Conservation (phyloP, 2,888 invertebrate species). For the Rutpela maculata region DNA sequence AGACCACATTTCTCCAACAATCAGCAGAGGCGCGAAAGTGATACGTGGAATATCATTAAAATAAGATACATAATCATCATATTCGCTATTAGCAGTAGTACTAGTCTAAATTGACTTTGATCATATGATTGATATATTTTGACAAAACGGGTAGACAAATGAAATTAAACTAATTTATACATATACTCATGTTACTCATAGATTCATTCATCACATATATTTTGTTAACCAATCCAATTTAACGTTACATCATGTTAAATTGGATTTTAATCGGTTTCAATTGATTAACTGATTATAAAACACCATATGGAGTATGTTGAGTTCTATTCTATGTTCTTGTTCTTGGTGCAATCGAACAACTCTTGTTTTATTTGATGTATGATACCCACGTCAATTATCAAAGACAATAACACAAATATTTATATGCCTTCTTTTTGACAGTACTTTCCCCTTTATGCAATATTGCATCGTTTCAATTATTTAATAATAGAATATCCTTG, state of each 20-base stretch:
- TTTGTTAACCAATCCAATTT: neutral
- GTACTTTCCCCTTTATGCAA: constrained; percentile 10
- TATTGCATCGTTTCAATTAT: constrained; percentile 9
- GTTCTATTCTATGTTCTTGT: neutral
- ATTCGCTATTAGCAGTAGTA: no score
- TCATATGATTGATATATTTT: no score
- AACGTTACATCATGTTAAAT: neutral
- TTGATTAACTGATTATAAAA: neutral
- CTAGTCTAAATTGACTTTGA: no score
- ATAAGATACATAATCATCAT: no score
- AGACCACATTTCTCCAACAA: no score
- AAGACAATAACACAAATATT: neutral
- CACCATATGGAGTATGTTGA: neutral
- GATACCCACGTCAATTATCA: neutral
- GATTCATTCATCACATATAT: neutral
- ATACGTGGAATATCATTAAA: no score
- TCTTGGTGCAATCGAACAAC: neutral
- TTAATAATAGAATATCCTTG: constrained; percentile 4
- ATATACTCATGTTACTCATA: no score
- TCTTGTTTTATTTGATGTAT: neutral
- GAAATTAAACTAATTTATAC: no score
- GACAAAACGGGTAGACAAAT: no score
- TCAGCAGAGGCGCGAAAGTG: no score
- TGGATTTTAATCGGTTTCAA: neutral
- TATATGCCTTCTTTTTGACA: neutral